phyloP scores from a whole-genome alignment of 1,140 invertebrate species.

The Pseudoatta argentina region DNA sequence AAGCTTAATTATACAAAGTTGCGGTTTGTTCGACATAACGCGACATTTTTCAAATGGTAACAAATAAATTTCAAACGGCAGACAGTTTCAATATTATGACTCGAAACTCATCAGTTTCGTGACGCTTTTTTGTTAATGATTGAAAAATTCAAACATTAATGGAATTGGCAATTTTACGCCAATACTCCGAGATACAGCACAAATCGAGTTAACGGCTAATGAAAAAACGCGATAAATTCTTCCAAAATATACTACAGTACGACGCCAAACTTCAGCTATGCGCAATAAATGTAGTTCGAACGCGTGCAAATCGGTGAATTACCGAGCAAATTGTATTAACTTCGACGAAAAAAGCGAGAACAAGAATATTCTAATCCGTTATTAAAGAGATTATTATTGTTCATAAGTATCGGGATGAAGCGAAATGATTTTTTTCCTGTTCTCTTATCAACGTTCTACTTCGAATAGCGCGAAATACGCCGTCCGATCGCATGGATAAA shows the following conservation, averaged over 20 bases:
- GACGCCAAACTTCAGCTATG: background rate
- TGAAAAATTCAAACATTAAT: background rate
- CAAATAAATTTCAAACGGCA: background rate
- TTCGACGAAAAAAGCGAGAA: background rate
- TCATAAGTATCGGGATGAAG: background rate
- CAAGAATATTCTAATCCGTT: background rate
- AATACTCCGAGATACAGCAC: background rate
- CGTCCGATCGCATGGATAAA: background rate
- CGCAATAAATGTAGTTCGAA: background rate
- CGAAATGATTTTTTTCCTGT: background rate
- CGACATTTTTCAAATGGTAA: background rate
- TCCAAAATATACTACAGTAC: background rate
- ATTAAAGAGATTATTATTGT: background rate
- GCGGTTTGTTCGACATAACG: background rate
- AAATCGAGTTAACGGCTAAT: background rate
- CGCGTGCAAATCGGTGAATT: background rate
- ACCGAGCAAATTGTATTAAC: background rate
- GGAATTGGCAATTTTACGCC: slow-evolving; percentile 2
- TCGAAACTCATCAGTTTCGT: background rate
- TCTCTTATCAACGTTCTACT: background rate
- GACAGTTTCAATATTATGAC: background rate
- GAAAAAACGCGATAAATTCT: background rate
- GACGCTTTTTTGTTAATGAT: background rate
- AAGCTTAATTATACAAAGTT: background rate
- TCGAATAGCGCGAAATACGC: background rate